These are phyloP conservation scores for Dysmachus trigonus DNA, from an alignment of 2,888 invertebrate genomes.

Conservation along the genomic window DNA sequence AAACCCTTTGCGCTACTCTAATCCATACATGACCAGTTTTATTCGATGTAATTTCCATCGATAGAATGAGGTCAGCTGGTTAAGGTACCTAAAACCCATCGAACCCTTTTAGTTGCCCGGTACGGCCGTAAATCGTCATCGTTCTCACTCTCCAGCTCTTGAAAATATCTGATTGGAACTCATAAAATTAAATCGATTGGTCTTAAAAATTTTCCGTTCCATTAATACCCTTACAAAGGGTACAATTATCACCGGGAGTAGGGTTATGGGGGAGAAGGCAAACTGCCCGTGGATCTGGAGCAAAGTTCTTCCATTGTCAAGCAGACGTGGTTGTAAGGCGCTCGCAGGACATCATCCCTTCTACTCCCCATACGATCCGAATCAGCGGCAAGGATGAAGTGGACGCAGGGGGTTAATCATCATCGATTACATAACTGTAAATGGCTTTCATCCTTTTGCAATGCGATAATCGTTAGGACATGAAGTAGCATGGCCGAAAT, in stretches of 20 bases:
- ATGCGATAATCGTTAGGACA: conserved; percentile 32
- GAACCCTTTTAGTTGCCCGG: not conserved
- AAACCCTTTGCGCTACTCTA: not conserved
- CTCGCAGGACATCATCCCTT: not conserved
- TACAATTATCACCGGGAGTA: conserved; percentile 14
- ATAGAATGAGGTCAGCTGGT: not conserved
- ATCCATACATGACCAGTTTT: not conserved
- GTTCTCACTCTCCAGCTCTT: not conserved
- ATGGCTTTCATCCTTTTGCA: conserved; percentile 42
- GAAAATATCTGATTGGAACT: conserved; percentile 25
- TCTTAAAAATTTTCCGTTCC: conserved; percentile 38
- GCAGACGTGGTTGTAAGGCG: not conserved
- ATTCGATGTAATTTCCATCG: not conserved
- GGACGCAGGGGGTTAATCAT: conserved; percentile 38
- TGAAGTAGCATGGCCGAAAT: not conserved
- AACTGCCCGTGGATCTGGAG: not conserved
- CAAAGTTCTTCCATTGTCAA: not conserved
- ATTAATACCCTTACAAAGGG: conserved; percentile 15
- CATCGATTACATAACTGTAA: conserved; percentile 37
- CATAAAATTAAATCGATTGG: conserved; percentile 38
- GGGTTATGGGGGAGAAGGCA: not conserved
- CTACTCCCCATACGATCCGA: not conserved
- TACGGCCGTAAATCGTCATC: not conserved
- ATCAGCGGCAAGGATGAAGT: not conserved
- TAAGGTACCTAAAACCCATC: not conserved